Evolutionary conservation across 2,888 invertebrate genomes (phyloP), one percentile per base, ranked within the genome.

Genomic region (Dendrolimus pini): DNA sequence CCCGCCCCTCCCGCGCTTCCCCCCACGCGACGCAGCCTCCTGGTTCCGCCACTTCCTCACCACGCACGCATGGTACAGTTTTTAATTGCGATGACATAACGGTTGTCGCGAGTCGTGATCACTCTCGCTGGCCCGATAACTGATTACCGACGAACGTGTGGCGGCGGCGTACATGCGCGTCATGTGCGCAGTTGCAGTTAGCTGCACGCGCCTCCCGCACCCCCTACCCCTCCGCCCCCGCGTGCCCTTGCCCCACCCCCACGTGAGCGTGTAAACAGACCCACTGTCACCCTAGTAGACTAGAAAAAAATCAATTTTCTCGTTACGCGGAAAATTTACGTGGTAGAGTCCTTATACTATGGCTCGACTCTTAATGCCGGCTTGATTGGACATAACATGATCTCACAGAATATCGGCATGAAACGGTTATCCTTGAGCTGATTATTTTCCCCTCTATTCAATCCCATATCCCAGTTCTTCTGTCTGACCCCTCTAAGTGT

Each of bases 1-100:
- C 59, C 59, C 60, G 53, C 66, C 60, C 62, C 65, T 61, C 60
- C 57, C 60, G 52, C 66, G 14, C 62, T 55, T 60, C 59, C 54
- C 62, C 58, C 59, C 54, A 57, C 59, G 41, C 62, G 53, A 53
- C 61, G 56, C 62, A 41, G 52, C 61, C 54, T 65, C 70, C 68
- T 47, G 47, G 47, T 71, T 70, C 69, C 67, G 57, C 67, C 63
- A 58, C 69, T 57, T 54, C 65, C 67, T 65, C 69, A 65, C 60
- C 59, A 54, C 58, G 59, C 65, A 61, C 70, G 69, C 69, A 70
- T 72, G 66, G 66, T 73, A 74, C 70, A 72, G 70, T 75, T 78
- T 77, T 80, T 80, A 80, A 80, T 81, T 78, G 71, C 76, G 66
- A 71, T 80, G 77, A 77, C 77, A 78, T 82, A 84, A 84, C 77